Percentiles rank a stretch among this genome's conserved stretches.
These are phyloP conservation scores for Pseudochaenichthys georgianus DNA, from an alignment of 2,797 vertebrate species.

Conservation along the genomic window DNA sequence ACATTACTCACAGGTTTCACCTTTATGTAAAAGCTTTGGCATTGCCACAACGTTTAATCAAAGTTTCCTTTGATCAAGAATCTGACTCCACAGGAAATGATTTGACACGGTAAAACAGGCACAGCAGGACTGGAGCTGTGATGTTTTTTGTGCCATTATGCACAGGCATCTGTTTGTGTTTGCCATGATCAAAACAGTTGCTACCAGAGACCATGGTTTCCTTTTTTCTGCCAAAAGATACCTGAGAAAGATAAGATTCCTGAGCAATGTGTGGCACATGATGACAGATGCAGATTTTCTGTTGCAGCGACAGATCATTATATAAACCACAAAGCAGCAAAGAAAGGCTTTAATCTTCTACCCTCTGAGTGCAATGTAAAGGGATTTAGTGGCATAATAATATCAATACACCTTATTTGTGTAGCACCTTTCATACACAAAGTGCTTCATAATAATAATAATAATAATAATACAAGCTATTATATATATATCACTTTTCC, in stretches of 20 bases:
- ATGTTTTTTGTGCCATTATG: not conserved
- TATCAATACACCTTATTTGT: too few relatives aligned
- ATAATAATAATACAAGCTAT: too few relatives aligned
- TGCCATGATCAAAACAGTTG: not conserved
- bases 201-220: not conserved
- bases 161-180: not conserved
- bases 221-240: not conserved
- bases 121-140: not conserved
- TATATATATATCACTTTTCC: too few relatives aligned
- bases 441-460: too few relatives aligned
- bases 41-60: not conserved
- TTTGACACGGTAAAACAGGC: not conserved
- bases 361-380: not conserved
- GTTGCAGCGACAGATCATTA: not conserved
- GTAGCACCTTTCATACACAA: too few relatives aligned
- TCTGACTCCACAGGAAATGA: not conserved
- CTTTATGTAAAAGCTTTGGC: not conserved
- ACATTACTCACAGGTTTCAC: not conserved
- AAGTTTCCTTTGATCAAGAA: not conserved
- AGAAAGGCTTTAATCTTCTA: not conserved
- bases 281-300: not conserved
- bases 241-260: not conserved
- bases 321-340: not conserved
- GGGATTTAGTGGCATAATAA: not conserved
- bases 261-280: not conserved